Evolutionary conservation across 2,797 vertebrate genomes (phyloP).

Genomic region (Natrix natrix): DNA sequence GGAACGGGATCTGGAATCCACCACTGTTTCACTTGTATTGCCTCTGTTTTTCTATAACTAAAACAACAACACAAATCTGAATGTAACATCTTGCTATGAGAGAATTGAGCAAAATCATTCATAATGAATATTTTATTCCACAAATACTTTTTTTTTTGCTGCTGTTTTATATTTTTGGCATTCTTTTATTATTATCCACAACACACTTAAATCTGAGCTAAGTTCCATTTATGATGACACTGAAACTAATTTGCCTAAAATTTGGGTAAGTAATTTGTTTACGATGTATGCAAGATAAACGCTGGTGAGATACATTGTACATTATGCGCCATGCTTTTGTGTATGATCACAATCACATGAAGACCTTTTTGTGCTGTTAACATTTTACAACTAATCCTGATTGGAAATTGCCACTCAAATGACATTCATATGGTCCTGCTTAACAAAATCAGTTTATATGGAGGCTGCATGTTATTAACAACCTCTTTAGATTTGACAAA

Average conservation of each 20-base stretch:
- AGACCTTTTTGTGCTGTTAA: neutral
- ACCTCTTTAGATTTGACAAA: neutral
- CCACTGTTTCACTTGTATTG: neutral
- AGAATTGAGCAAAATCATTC: slow-evolving; percentile 8
- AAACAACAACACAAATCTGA: neutral
- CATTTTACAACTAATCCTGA: too few relatives aligned
- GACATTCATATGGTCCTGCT: neutral
- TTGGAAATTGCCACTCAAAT: neutral
- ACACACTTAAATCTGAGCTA: neutral
- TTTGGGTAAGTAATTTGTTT: neutral
- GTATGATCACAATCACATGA: neutral
- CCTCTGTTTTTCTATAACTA: neutral
- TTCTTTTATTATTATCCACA: neutral
- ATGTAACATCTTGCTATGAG: neutral
- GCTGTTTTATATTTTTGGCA: neutral
- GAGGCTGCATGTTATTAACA: neutral
- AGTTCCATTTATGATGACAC: neutral
- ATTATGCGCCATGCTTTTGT: neutral
- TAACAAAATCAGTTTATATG: neutral
- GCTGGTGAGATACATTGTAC: neutral
- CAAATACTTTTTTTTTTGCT: slow-evolving; percentile 2
- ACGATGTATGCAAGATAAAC: neutral
- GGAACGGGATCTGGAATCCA: too few relatives aligned
- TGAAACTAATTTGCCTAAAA: neutral
- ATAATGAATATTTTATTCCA: slow-evolving; percentile 10